Evolutionary conservation across 1,140 invertebrate genomes (phyloP), one percentile per base, ranked within the genome.

Genomic region (Chionoecetes opilio): DNA sequence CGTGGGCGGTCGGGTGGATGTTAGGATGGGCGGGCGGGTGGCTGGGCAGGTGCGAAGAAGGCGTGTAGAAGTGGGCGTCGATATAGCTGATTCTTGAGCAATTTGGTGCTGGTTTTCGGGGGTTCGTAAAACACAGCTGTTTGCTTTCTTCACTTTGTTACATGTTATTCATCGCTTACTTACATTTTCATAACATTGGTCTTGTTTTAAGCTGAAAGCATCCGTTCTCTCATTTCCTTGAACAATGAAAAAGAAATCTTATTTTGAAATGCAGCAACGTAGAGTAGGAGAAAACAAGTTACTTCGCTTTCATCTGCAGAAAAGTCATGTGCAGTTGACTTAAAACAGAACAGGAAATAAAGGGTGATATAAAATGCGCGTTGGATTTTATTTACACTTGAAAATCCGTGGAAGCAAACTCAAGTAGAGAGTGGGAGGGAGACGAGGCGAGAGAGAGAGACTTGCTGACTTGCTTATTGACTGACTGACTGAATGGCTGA

Each of bases 321-420:
- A n/a, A 26, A 75, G 8, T 26, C 63, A 26, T n/a, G 63, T 75
- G n/a, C 63, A 11, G 63, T n/a, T 75, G 63, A 75, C 63, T 26
- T 21, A 75, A 75, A 75, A n/a, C 0, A 75, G 26, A 5, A n/a
- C 26, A n/a, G 63, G 63, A 75, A 75, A 11, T 17, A 75, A n/a
- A 75, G n/a, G 0, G 26, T 1, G 63, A n/a, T n/a, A n/a, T n/a
- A 75, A 75, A 75, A 75, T n/a, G n/a, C 26, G 6, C 26, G 21
- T 75, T n/a, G n/a, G 1, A 75, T 75, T 75, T 75, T 75, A 17
- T n/a, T 1, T 75, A 3, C 21, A 75, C 63, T 75, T 75, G 0
- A 75, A 75, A 75, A 75, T 75, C 63, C 63, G n/a, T 75, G 63
- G 63, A 75, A n/a, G 63, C 26, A 75, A 75, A 75, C 63, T 75